These are phyloP conservation scores for Ceuthmochares aereus DNA, from an alignment of 2,113 vertebrate genomes.

Conservation along the genomic window DNA sequence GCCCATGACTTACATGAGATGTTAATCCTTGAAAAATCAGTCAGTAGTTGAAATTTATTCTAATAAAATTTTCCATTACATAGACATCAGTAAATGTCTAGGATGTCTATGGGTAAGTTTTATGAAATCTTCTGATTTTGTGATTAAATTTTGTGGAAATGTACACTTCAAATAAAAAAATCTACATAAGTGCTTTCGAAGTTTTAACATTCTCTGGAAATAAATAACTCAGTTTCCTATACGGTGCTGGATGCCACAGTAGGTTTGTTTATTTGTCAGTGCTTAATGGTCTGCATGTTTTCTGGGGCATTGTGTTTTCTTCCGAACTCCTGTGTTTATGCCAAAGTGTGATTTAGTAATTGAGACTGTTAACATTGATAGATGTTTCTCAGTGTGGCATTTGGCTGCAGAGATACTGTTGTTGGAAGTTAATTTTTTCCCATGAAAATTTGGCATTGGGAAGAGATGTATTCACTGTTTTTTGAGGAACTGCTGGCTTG, in stretches of 20 bases:
- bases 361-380: neutral
- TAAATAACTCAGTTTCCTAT: neutral
- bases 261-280: neutral
- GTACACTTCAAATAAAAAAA: neutral
- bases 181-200: neutral
- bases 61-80: neutral
- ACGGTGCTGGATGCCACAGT: neutral
- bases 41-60: neutral
- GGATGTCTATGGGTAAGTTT: neutral
- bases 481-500: neutral
- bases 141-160: neutral
- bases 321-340: neutral
- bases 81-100: neutral
- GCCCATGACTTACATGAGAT: neutral
- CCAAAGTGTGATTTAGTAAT: neutral
- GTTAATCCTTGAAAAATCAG: neutral
- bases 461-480: neutral
- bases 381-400: neutral
- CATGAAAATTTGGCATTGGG: neutral
- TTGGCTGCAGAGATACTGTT: neutral
- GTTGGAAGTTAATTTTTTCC: neutral
- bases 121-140: neutral
- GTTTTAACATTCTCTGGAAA: neutral
- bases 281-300: neutral
- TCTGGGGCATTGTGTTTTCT: neutral